Evolutionary conservation across 1,140 invertebrate species (phyloP), one percentile per base, ranked within the genome.

Genomic region (Ceratosolen solmsi): DNA sequence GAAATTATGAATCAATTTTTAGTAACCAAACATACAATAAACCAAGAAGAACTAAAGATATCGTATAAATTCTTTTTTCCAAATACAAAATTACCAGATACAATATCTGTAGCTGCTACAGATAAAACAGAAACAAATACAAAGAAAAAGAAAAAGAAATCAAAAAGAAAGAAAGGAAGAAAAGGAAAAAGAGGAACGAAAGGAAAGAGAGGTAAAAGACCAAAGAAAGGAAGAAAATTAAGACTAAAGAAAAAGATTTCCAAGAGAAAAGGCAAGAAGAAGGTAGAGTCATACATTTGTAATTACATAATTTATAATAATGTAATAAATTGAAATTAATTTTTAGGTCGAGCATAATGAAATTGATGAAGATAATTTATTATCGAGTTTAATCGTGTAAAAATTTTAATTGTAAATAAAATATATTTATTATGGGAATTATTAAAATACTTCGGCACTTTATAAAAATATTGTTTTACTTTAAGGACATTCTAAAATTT

Each of bases 11-110:
- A 87, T 20, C 80, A 79, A 49, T 93, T 92, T 81, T 30, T 71
- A 30, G 85, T 72, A 3, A 84, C 85, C 30, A 89, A 86, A 49
- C 83, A 88, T 51, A 84, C 82, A 25, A 78, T 93, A 17, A 87
- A 92, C 84, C 84, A 86, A 83, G 41, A 8, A 25, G 81, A 80
- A 58, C 86, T 93, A 84, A 90, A 89, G 68, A 83, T 86, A 54
- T 83, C 86, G 77, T 92, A 92, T 76, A 84, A 90, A 65, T 38
- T 84, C 58, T 84, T 89, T 81, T 92, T 89, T 88, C 91, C 90
- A 0, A 85, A 92, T 56, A 90, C 46, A 80, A 88, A 84, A 27
- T 38, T 36, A 76, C 74, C 74, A 41, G 41, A 46, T 8, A 46
- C 41, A 8, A 8, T 13, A 46, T 8, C 5, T 46, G 0, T 5